Evolutionary conservation across 2,113 vertebrate species (phyloP), one percentile per base, ranked within the genome.

Genomic region (Varanus komodoensis): DNA sequence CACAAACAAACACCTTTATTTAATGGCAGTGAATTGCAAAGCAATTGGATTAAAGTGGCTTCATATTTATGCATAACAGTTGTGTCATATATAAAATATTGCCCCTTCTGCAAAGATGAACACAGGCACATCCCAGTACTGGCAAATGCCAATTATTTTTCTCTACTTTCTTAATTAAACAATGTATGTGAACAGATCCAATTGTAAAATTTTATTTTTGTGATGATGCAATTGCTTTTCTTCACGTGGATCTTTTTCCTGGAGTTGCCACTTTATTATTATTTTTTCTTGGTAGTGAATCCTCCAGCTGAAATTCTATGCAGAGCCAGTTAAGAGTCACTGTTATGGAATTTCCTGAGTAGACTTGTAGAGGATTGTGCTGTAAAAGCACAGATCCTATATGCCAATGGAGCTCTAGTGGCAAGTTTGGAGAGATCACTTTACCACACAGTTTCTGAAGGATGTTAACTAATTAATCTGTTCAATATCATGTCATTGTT

Each of bases 1-100:
- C 93, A 93, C 93, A 97, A 96, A 92, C 92, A 86, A 81, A 27
- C 82, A 95, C 91, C 96, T 90, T 96, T 97, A 95, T 94, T 96
- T 96, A 90, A 92, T 89, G 86, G 89, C 89, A 94, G 95, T 95
- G 90, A 96, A 97, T 96, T 95, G 92, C 29, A 14, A 69, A 93
- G 90, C 92, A 85, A 75, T 52, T 86, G 34, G 57, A 91, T 91
- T 91, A 89, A 91, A 90, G 92, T 90, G 88, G 93, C 94, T 27
- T 89, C 86, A 12, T 89, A 90, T 90, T 92, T 87, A 93, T 88
- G 94, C 93, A 79, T 1, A 86, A 80, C 92, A 50, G 48, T n/a
- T 83, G 84, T 38, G 92, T 93, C 92, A 69, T 89, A 74, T 48
- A 74, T 79, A 91, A 83, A 82, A 78, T 90, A 84, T 27, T 82